These are phyloP conservation scores for Pelecanoides urinatrix DNA, from an alignment of 2,113 vertebrate species.

Conservation along the genomic window DNA sequence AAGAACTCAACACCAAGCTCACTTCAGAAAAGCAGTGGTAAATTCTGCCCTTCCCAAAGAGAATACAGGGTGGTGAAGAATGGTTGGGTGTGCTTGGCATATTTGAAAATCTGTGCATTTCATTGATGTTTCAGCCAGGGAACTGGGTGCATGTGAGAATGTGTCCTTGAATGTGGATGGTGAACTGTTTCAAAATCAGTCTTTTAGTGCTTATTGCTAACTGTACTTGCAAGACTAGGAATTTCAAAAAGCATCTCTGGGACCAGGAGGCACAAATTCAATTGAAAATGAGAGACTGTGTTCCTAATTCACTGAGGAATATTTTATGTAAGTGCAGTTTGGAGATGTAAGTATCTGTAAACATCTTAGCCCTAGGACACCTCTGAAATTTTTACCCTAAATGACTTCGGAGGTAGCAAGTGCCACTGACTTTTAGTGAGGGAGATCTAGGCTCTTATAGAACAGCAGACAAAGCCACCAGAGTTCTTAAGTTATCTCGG, in stretches of 20 bases:
- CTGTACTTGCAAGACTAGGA: not conserved
- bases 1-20: not conserved
- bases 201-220: not conserved
- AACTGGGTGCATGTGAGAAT: not conserved
- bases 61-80: not conserved
- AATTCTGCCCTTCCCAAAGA: not conserved
- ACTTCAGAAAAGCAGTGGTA: not conserved
- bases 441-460: not conserved
- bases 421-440: not conserved
- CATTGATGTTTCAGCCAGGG: not conserved
- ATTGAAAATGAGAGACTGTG: not conserved
- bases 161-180: not conserved
- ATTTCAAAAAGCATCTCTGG: not conserved
- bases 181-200: not conserved
- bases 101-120: not conserved
- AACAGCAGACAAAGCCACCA: not conserved
- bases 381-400: not conserved
- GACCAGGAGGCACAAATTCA: not conserved
- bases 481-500: not conserved
- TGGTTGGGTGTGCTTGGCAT: not conserved
- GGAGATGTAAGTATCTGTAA: not conserved
- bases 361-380: not conserved
- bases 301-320: not conserved
- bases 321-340: not conserved
- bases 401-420: not conserved